A percentile compares a stretch with the other conserved stretches of the same genome.
Evolutionary conservation across 2,113 vertebrate genomes (phyloP).

Genomic region (Gymnobelideus leadbeateri): DNA sequence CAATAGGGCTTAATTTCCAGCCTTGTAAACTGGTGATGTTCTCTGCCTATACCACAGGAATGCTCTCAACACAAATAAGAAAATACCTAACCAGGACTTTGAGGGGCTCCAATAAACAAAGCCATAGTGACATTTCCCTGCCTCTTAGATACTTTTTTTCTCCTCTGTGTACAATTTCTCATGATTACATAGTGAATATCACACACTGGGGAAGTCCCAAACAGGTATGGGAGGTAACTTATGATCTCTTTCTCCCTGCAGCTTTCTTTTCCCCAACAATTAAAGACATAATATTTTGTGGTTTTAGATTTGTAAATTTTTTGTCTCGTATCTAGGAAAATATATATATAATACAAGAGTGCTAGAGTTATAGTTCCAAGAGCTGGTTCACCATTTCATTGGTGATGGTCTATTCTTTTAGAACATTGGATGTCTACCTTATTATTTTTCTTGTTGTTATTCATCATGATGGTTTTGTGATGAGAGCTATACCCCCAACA

Average conservation of each 20-base stretch:
- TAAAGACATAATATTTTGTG: background rate
- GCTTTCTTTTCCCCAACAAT: background rate
- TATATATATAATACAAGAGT: background rate
- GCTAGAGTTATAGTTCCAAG: background rate
- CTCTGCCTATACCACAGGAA: background rate
- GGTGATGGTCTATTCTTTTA: background rate
- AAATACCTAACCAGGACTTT: background rate
- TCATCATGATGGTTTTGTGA: background rate
- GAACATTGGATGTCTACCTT: background rate
- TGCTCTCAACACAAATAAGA: background rate
- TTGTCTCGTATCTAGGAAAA: background rate
- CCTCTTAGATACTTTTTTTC: background rate
- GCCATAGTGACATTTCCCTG: background rate
- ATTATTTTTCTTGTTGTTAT: background rate
- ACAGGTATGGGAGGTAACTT: background rate
- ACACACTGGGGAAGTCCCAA: background rate
- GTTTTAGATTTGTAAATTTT: background rate
- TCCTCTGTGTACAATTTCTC: slow-evolving; percentile 11
- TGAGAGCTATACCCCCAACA: background rate
- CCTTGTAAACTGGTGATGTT: background rate
- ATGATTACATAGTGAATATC: slow-evolving; percentile 31
- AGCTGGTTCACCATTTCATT: background rate
- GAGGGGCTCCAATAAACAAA: background rate
- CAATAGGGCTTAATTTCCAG: background rate
- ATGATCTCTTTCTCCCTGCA: background rate